Base-by-base conservation (phyloP, 2,888 invertebrate species). In the Dasysyrphus albostriatus region DNA sequence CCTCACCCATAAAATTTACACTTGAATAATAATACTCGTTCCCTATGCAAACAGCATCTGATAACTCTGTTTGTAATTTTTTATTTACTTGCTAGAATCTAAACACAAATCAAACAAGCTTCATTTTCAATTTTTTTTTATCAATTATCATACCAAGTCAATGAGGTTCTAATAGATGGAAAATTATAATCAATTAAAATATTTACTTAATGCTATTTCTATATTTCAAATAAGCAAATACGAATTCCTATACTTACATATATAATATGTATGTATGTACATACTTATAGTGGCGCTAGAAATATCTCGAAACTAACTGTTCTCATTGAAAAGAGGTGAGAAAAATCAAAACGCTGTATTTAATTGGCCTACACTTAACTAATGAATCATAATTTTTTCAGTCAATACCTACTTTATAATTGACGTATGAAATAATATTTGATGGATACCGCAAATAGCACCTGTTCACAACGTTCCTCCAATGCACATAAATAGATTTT, bases 101-200 rank as follows among this genome's bases (percentile, higher is more conserved):
- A 14, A 54, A 3, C 29, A 32, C 14, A 32, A 54, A 32, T 54
- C 29, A 54, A 54, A 54, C n/a, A 54, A 32, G 54, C n/a, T 54
- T 54, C 29, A 54, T 14, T 54, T 61, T 42, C 47, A 24, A 2
- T 2, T 24, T 24, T 24, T 24, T 24, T 24, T 24, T 24, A 2
- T 24, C 24, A 84, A 76, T 80, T 80, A 84, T 37, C 14, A 24
- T 49, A 51, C 24, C 1, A 54, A 32, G n/a, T 47, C 37, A 44
- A 67, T 59, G 63, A 58, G 49, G 51, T 67, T 72, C 59, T 80
- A 80, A 80, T 59, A 70, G 65, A 37, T 58, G 59, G 44, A 24
- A 75, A 84, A 79, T 56, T 59, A 67, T 65, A 29, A 19, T 12
- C 42, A 12, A 44, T 44, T 32, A 54, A 29, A 32, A n/a, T 54